phyloP scores from a whole-genome alignment of 2,113 vertebrate genomes.

The Columba livia region DNA sequence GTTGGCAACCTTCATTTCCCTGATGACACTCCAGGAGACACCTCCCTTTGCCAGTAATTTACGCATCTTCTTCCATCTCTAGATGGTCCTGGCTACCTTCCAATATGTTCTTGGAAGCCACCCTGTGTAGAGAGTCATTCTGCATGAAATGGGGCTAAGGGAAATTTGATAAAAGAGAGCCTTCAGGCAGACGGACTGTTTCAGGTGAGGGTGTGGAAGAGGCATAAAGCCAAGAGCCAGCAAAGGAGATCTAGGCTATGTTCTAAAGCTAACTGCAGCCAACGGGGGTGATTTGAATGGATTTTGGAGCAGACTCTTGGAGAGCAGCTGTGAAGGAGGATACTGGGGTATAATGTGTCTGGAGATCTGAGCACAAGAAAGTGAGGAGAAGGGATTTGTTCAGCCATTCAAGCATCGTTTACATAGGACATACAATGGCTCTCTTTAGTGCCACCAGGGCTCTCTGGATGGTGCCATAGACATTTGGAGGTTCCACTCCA shows the following conservation, averaged over 20 bases:
- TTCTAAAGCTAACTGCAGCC: neutral
- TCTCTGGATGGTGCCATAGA: neutral
- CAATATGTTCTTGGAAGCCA: neutral
- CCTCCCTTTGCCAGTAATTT: neutral
- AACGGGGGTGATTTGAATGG: neutral
- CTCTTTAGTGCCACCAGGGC: neutral
- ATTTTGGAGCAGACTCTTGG: neutral
- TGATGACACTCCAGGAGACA: neutral
- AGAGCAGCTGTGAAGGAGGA: neutral
- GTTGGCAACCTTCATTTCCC: neutral
- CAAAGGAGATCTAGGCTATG: neutral
- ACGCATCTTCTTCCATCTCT: neutral
- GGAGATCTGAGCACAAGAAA: neutral
- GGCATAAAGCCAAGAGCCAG: neutral
- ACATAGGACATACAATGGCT: neutral
- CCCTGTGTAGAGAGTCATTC: neutral
- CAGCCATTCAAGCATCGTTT: neutral
- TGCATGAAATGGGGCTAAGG: neutral
- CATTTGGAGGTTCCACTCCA: neutral
- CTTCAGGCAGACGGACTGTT: neutral
- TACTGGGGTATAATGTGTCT: neutral
- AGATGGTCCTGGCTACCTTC: neutral
- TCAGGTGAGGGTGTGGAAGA: neutral
- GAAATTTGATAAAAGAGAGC: neutral
- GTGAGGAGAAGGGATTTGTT: neutral